These are phyloP conservation scores for Drosophila hamatofila DNA, from an alignment of 2,888 invertebrate genomes.

Conservation along the genomic window DNA sequence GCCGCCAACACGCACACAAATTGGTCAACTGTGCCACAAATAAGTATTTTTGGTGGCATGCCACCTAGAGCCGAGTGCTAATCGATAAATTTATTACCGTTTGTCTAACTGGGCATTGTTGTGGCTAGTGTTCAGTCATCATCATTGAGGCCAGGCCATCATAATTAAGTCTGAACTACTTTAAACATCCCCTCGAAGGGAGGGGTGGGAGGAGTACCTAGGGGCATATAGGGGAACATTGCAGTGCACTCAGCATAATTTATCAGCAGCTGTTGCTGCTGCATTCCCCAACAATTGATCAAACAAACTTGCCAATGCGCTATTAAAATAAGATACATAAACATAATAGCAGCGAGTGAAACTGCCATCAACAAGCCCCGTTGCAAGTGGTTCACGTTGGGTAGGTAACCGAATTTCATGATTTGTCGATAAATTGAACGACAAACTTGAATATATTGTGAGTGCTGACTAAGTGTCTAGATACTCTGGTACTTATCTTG, in stretches of 20 bases:
- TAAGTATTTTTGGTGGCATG: conserved; percentile 40
- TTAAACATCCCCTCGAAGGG: conserved; percentile 5
- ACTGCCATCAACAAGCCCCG: conserved; percentile 9
- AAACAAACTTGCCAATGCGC: conserved; percentile 70
- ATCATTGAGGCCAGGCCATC: conserved; percentile 60
- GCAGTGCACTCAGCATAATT: conserved; percentile 52
- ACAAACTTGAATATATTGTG: conserved; percentile 2
- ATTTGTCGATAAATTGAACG: conserved; percentile 78
- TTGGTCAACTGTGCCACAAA: conserved; percentile 53
- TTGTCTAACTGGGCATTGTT: conserved; percentile 55
- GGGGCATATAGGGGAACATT: background rate
- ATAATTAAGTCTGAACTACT: conserved; percentile 28
- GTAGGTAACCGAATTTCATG: conserved; percentile 68
- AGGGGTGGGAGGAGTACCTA: too few relatives aligned
- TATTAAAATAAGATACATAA: conserved; percentile 56
- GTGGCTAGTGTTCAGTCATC: conserved; percentile 37
- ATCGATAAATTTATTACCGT: conserved; percentile 67
- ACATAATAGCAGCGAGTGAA: conserved; percentile 46
- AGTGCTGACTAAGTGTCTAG: background rate
- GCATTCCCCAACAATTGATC: conserved; percentile 72
- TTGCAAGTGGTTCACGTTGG: conserved; percentile 43
- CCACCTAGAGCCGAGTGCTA: conserved; percentile 46
- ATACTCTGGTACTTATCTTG: conserved; percentile 14
- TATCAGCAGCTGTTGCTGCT: conserved; percentile 35
- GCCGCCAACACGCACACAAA: conserved; percentile 63